Percentiles rank a stretch among this genome's conserved stretches.
Evolutionary conservation across 2,888 invertebrate genomes (phyloP).

Genomic region (Rhogogaster chlorosoma): DNA sequence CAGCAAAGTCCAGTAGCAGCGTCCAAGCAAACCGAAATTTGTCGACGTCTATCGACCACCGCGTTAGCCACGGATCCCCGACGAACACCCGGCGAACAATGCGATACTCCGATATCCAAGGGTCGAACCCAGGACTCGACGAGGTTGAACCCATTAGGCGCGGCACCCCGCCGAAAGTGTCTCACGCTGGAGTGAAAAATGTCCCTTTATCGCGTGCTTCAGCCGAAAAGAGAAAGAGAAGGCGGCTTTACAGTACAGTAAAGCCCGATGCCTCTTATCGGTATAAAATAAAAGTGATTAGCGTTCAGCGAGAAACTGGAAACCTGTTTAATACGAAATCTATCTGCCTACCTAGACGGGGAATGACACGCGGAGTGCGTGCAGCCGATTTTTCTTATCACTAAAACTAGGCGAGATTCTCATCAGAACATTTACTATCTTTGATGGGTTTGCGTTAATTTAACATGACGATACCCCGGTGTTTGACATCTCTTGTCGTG

Average conservation of each 20-base stretch:
- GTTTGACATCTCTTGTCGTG: constrained; percentile 43
- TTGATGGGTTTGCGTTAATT: constrained; percentile 72
- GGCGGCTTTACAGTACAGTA: background rate
- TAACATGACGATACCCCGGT: constrained; percentile 52
- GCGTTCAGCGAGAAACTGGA: constrained; percentile 56
- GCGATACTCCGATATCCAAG: constrained; percentile 30
- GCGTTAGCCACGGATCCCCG: constrained; percentile 25
- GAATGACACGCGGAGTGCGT: constrained; percentile 34
- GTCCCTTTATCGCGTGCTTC: constrained; percentile 50
- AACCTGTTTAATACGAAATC: background rate
- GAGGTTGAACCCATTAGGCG: constrained; percentile 49
- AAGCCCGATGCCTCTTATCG: constrained; percentile 67
- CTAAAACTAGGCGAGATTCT: constrained; percentile 14
- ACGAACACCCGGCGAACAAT: constrained; percentile 40
- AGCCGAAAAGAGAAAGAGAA: constrained; percentile 26
- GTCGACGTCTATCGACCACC: constrained; percentile 45
- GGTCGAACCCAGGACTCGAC: constrained; percentile 41
- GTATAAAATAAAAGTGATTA: constrained; percentile 72
- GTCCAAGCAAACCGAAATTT: constrained; percentile 29
- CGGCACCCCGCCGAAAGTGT: constrained; percentile 60
- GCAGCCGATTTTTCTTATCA: constrained; percentile 30
- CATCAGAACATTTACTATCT: constrained; percentile 66
- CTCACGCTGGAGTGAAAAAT: constrained; percentile 57
- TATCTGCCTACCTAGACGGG: background rate
- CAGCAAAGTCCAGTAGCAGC: background rate